phyloP scores from a whole-genome alignment of 2,888 invertebrate species.

The Drosophila atripex region DNA sequence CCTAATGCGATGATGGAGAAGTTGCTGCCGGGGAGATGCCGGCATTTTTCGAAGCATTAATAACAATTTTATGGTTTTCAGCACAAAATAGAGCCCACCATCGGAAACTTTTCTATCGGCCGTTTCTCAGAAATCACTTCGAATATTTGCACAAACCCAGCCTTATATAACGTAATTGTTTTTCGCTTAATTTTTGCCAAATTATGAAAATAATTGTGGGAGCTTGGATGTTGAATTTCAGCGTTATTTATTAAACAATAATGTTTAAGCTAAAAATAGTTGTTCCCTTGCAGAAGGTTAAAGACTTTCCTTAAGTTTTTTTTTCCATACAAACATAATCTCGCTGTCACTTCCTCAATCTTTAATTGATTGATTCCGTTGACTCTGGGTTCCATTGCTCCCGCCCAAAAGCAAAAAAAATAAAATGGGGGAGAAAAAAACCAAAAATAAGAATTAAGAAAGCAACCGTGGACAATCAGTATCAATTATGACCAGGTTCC shows the following conservation, averaged over 20 bases:
- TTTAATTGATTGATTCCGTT: constrained; percentile 14
- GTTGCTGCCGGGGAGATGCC: constrained; percentile 1
- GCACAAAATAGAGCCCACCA: constrained; percentile 33
- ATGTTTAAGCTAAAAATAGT: not conserved
- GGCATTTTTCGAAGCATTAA: constrained; percentile 54
- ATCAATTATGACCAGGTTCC: constrained; percentile 61
- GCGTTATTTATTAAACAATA: not conserved
- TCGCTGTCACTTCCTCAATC: constrained; percentile 7
- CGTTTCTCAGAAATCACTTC: constrained; percentile 2
- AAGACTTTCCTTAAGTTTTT: not conserved
- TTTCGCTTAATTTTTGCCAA: not conserved
- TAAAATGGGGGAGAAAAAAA: not conserved
- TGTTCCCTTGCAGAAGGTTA: not conserved
- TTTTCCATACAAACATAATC: not conserved
- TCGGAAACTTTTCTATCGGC: constrained; percentile 22
- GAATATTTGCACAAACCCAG: constrained; percentile 10
- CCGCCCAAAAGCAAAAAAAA: constrained; percentile 1
- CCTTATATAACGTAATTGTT: not conserved
- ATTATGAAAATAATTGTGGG: not conserved
- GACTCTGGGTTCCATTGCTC: constrained; percentile 44
- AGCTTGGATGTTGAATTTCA: not conserved
- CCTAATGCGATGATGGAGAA: constrained; percentile 65
- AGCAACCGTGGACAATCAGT: constrained; percentile 71
- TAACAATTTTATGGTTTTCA: constrained; percentile 75
- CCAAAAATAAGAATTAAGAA: constrained; percentile 16